Base-by-base conservation (phyloP, 1,140 invertebrate genomes). In the Diorhabda elongata region DNA sequence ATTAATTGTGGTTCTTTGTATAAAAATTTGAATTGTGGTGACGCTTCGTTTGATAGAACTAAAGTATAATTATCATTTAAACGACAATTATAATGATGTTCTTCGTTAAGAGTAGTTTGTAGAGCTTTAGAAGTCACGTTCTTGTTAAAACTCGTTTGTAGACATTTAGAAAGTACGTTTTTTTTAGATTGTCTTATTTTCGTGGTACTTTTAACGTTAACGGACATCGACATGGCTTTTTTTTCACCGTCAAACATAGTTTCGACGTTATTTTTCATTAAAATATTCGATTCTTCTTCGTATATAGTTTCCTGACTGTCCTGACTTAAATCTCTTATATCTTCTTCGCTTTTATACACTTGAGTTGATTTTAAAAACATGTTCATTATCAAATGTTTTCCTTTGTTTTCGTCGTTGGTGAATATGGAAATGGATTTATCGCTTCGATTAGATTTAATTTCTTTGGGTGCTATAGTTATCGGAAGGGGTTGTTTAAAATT, bases 351-450 rank as follows among this genome's bases (percentile, higher is more conserved):
- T 43, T 64, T 57, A 58, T 62, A 76, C 11, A 74, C 59, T 66
- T 74, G 67, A 7, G 75, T 74, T 3, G 78, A 79, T 68, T 75
- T 78, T 26, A 79, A 67, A 65, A 79, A 79, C 73, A 78, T 78
- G 68, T 78, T 70, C 77, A 78, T 71, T 57, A 79, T 76, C 2
- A 78, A 56, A 57, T 71, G 61, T 71, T 79, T 78, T 2, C 76
- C 77, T 59, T 74, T 64, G n/a, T 64, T 47, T 73, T 78, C 72
- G 41, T 75, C 70, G 7, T 68, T 68, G 3, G 70, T 73, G 4
- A 72, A 72, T 62, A 71, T 71, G 5, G 71, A 73, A 0, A 72
- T 8, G 11, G 59, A 64, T 52, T 52, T 2, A 4, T 52, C 47
- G n/a, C 47, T 8, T 52, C n/a, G 6, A 11, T 44, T 62, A 3